A percentile compares a stretch with the other conserved stretches of the same genome.
Conservation (phyloP, 2,113 vertebrate species). For the Cephalopterus ornatus region DNA sequence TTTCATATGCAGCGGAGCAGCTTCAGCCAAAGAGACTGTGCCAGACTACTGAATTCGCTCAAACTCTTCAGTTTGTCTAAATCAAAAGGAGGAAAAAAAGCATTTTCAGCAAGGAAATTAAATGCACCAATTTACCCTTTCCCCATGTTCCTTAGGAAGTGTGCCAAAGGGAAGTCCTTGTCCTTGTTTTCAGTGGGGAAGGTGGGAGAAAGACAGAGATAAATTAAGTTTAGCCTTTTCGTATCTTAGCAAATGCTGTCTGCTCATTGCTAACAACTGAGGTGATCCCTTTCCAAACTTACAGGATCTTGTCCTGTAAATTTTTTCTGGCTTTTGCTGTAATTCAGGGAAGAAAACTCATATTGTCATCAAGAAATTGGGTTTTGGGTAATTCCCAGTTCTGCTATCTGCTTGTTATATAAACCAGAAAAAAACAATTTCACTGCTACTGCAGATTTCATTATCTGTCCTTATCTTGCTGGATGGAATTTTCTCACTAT, state of each 20-base stretch:
- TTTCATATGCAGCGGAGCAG: neutral
- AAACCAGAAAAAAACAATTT: neutral
- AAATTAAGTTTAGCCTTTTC: neutral
- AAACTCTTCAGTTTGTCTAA: conserved; percentile 25
- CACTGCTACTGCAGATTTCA: neutral
- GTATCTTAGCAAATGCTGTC: neutral
- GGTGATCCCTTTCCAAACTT: neutral
- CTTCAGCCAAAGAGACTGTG: neutral
- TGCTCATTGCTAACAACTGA: neutral
- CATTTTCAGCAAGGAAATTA: neutral
- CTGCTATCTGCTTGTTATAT: neutral
- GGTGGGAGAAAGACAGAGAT: neutral
- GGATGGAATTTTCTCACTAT: neutral
- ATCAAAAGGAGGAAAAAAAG: neutral
- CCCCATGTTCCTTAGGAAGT: neutral
- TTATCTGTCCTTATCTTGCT: neutral
- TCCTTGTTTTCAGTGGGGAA: neutral
- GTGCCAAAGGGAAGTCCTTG: neutral
- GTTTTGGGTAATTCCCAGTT: neutral
- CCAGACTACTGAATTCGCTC: neutral
- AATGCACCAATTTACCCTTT: neutral
- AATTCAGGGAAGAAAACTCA: neutral
- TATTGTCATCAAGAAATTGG: neutral
- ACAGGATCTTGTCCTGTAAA: neutral
- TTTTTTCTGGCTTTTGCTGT: neutral